Conservation (phyloP, 2,888 invertebrate species). For the Sphaeridia pumilis region DNA sequence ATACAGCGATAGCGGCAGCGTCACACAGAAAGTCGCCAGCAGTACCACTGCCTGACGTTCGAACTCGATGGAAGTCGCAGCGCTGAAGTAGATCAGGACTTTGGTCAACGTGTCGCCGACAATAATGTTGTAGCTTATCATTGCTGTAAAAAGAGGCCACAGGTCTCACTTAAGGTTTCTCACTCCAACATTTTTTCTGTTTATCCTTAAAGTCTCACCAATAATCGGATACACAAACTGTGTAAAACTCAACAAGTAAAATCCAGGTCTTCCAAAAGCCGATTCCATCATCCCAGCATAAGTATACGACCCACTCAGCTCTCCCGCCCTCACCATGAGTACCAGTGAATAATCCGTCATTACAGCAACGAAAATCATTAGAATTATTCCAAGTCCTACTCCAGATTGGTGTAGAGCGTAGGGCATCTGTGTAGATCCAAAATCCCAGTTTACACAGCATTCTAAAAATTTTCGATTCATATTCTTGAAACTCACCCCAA, state of each 20-base stretch:
- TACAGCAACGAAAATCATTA: slow-evolving; percentile 58
- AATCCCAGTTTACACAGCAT: slow-evolving; percentile 41
- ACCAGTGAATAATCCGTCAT: slow-evolving; percentile 72
- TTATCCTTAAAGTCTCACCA: slow-evolving; percentile 45
- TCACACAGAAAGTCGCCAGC: slow-evolving; percentile 58
- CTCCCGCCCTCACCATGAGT: slow-evolving; percentile 62
- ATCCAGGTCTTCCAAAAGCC: slow-evolving; percentile 66
- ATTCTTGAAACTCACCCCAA: slow-evolving; percentile 44
- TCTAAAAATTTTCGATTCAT: not conserved
- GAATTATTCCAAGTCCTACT: slow-evolving; percentile 59
- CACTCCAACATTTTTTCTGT: not conserved
- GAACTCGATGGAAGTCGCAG: slow-evolving; percentile 46
- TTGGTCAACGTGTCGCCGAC: slow-evolving; percentile 76
- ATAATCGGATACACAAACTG: slow-evolving; percentile 76
- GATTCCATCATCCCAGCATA: slow-evolving; percentile 65
- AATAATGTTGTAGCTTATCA: slow-evolving; percentile 78
- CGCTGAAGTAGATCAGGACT: slow-evolving; percentile 59
- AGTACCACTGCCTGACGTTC: slow-evolving; percentile 57
- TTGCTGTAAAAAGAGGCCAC: slow-evolving; percentile 48
- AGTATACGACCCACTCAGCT: slow-evolving; percentile 62
- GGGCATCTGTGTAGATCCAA: no score
- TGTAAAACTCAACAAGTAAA: slow-evolving; percentile 57
- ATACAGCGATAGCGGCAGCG: slow-evolving; percentile 66
- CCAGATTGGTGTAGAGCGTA: slow-evolving; percentile 69
- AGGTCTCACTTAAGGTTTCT: not conserved